phyloP scores from a whole-genome alignment of 2,888 invertebrate genomes.

The Resseliella maxima region DNA sequence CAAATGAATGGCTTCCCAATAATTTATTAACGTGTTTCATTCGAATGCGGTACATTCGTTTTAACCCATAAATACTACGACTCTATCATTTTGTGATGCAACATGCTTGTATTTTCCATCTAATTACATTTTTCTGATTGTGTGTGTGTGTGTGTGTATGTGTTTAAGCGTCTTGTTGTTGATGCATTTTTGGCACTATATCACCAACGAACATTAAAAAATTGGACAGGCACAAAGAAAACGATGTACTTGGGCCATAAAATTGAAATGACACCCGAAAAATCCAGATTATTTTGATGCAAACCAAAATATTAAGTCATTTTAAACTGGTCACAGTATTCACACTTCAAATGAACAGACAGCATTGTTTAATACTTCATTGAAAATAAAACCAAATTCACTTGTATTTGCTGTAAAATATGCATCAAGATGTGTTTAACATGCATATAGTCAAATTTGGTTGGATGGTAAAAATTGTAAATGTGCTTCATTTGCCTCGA shows the following conservation, averaged over 20 bases:
- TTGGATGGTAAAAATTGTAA: background rate
- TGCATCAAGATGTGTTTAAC: background rate
- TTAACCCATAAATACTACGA: background rate
- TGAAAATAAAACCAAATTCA: background rate
- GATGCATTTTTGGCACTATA: conserved; percentile 23
- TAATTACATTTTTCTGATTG: conserved; percentile 16
- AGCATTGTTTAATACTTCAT: background rate
- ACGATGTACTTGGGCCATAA: background rate
- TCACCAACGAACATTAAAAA: background rate
- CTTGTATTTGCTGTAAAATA: background rate
- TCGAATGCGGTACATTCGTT: background rate
- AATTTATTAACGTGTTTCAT: conserved; percentile 47
- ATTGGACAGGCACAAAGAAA: background rate
- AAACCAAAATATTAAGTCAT: background rate
- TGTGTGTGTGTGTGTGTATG: background rate
- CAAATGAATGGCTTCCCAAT: conserved; percentile 34
- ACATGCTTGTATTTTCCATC: conserved; percentile 9
- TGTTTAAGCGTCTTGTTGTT: background rate
- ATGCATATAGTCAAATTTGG: too few relatives aligned
- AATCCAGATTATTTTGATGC: background rate
- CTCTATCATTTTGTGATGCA: background rate
- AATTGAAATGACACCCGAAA: conserved; percentile 1
- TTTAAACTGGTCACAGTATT: background rate
- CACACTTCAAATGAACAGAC: background rate
- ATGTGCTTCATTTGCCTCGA: background rate